A percentile compares a stretch with the other conserved stretches of the same genome.
Evolutionary conservation across 2,113 vertebrate species (phyloP).

Genomic region (Hippocampus barbouri): DNA sequence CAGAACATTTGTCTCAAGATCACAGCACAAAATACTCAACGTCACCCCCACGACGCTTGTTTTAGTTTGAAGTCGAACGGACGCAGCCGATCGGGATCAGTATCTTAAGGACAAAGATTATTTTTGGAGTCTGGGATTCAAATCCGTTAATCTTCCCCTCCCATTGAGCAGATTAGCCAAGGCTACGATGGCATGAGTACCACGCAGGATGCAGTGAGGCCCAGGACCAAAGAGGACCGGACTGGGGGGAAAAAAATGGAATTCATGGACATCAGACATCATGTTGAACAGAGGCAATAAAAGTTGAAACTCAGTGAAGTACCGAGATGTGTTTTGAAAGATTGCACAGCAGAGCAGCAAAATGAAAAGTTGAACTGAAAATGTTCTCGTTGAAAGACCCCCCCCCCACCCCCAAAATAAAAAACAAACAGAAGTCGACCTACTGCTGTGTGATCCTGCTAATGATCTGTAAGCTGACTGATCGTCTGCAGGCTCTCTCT

Average conservation of each 20-base stretch:
- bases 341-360: not conserved
- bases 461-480: constrained; percentile 49
- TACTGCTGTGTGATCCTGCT: constrained; percentile 31
- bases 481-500: constrained; percentile 15
- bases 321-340: not conserved
- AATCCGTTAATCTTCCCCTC: constrained; percentile 25
- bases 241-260: not conserved
- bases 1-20: not conserved
- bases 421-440: not conserved
- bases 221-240: not conserved
- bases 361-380: not conserved
- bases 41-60: not conserved
- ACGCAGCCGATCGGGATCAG: constrained; percentile 20
- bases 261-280: not conserved
- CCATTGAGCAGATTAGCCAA: constrained; percentile 20
- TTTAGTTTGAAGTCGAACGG: not conserved
- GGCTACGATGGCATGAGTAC: constrained; percentile 2
- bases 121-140: constrained; percentile 6
- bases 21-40: constrained; percentile 2
- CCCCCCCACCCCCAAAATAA: not conserved
- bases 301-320: not conserved
- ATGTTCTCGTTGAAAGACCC: not conserved
- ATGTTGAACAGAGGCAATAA: not conserved
- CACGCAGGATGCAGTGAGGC: not conserved
- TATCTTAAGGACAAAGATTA: constrained; percentile 11